Base-by-base conservation (phyloP, 2,113 vertebrate species). In the Corythornis madagascariensis region DNA sequence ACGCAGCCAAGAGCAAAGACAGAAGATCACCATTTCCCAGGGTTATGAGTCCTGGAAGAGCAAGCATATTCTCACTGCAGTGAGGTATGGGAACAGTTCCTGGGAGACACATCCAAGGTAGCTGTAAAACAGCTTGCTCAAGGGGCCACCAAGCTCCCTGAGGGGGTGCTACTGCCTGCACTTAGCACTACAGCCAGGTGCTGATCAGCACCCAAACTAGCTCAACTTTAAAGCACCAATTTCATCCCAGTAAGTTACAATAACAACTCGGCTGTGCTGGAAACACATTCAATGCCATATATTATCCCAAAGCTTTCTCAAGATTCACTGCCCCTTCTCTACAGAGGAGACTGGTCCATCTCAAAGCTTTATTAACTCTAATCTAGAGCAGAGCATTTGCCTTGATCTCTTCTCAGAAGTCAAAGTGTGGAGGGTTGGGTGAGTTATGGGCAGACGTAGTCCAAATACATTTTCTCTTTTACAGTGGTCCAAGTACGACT, bases 391-490 rank as follows among this genome's bases (percentile, higher is more conserved):
- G 35, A 93, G 31, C 12, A 19, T 56, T 92, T 60, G 31, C 82
- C 86, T 94, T 94, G 60, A 94, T 88, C 73, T 83, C 66, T 22
- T 64, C 84, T 93, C 38, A 83, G 81, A 82, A 74, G 80, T 57
- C 74, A 20, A 72, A 91, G 53, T 5, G 53, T 28, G n/a, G 76
- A 95, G 76, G 85, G 83, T 42, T 64, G 83, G 71, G 66, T 42
- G n/a, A 85, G 72, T 97, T 83, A 88, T 50, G 56, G 85, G 67
- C 80, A 79, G 90, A 89, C 81, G 74, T 1, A 82, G 38, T 55
- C 85, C 89, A 96, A 94, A 88, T 24, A 55, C 20, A 63, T 94
- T 94, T 83, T 94, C 75, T 81, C 92, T 95, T 94, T 92, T 64
- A 89, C 74, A 94, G 57, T 42, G 64, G 67, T 86, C 92, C 95